These are phyloP conservation scores for Lepus oiostolus DNA, from an alignment of 2,797 vertebrate species.

Conservation along the genomic window DNA sequence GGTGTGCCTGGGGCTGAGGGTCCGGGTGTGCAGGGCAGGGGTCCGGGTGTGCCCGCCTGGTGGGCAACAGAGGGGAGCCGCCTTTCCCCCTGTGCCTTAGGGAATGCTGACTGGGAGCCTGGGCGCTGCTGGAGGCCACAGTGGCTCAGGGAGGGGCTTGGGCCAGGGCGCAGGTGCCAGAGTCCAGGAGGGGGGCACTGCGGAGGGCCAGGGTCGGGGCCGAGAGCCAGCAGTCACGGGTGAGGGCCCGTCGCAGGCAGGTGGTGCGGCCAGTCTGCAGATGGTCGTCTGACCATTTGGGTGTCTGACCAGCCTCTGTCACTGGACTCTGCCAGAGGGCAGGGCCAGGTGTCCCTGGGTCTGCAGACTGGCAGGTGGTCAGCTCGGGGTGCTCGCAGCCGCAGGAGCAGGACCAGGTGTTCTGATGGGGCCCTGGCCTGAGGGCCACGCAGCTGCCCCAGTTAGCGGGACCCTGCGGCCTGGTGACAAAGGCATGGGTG, in stretches of 20 bases:
- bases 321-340: not conserved
- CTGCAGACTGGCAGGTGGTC: too few relatives aligned
- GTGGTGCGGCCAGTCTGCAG: not conserved
- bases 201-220: not conserved
- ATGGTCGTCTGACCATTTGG: not conserved
- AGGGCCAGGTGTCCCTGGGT: not conserved
- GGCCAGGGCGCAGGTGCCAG: too few relatives aligned
- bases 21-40: too few relatives aligned
- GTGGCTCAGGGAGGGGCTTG: not conserved
- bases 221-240: too few relatives aligned
- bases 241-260: too few relatives aligned
- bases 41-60: not conserved
- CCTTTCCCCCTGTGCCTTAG: rapidly evolving
- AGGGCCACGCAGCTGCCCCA: too few relatives aligned
- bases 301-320: not conserved
- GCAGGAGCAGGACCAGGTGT: too few relatives aligned
- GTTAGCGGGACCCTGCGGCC: too few relatives aligned
- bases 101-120: rapidly evolving
- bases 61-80: not conserved
- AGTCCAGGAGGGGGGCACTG: not conserved
- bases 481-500: too few relatives aligned
- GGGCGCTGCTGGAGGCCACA: not conserved
- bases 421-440: too few relatives aligned
- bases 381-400: too few relatives aligned
- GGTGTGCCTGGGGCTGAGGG: too few relatives aligned